Percentiles rank a stretch among this genome's conserved stretches.
phyloP scores from a whole-genome alignment of 1,140 invertebrate species.

The Capitella teleta region DNA sequence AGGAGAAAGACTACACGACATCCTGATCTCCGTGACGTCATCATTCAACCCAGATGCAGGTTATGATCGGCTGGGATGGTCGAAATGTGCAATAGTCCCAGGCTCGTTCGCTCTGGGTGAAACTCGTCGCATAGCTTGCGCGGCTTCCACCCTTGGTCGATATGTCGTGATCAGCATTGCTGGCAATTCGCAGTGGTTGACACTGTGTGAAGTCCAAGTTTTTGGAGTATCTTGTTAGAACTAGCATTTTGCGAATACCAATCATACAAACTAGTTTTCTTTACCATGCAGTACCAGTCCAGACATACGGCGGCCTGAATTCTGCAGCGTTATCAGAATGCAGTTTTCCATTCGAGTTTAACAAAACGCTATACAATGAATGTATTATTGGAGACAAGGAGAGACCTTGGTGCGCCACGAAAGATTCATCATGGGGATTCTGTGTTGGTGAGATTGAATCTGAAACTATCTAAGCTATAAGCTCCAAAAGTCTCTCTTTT shows the following conservation, averaged over 20 bases:
- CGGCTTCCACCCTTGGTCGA: neutral
- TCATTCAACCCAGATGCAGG: neutral
- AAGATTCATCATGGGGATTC: constrained; percentile 14
- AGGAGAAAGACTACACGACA: neutral
- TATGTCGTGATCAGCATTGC: neutral
- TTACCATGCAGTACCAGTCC: neutral
- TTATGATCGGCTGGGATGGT: neutral
- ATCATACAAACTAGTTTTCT: neutral
- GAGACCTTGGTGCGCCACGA: constrained; percentile 13
- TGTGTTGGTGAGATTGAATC: constrained; percentile 10
- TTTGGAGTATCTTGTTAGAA: neutral
- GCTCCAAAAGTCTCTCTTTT: no score
- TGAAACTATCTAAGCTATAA: no score
- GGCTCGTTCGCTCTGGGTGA: neutral
- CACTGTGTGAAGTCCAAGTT: constrained; percentile 3
- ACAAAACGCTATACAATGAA: constrained; percentile 10
- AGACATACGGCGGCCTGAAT: neutral
- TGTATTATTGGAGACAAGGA: constrained; percentile 7
- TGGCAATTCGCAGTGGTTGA: neutral
- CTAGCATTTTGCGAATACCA: neutral
- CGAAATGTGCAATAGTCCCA: neutral
- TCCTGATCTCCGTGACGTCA: neutral
- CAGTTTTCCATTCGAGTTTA: constrained; percentile 16
- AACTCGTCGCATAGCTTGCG: neutral
- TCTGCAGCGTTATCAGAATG: neutral